A percentile compares a stretch with the other conserved stretches of the same genome.
These are phyloP conservation scores for Chinchilla lanigera DNA, from an alignment of 2,113 vertebrate species.

Conservation along the genomic window DNA sequence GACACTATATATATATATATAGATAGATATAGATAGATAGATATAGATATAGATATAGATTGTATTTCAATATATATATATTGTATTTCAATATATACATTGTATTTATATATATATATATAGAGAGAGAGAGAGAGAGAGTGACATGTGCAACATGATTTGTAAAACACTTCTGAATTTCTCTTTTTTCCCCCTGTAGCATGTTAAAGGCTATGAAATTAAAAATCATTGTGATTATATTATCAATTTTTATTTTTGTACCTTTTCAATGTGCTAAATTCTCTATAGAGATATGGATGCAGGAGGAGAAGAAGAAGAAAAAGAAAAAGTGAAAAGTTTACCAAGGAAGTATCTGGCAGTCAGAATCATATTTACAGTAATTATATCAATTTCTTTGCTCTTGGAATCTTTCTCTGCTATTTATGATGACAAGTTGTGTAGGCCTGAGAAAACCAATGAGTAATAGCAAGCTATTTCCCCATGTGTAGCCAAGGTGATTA, in stretches of 20 bases:
- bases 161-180: constrained; percentile 51
- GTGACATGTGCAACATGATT: constrained; percentile 36
- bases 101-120: constrained; percentile 47
- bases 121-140: not conserved
- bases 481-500: not conserved
- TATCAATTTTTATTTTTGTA: not conserved
- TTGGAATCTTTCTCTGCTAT: constrained; percentile 5
- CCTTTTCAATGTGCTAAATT: not conserved
- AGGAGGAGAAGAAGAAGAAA: not conserved
- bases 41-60: too few species aligned
- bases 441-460: constrained; percentile 18
- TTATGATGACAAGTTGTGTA: not conserved
- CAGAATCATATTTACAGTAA: constrained; percentile 38
- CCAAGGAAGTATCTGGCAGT: not conserved
- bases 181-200: constrained; percentile 47
- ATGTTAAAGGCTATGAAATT: constrained; percentile 46
- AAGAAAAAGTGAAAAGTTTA: constrained; percentile 20
- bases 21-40: too few species aligned
- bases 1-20: constrained; percentile 49
- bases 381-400: constrained; percentile 24
- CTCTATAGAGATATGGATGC: not conserved
- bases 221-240: constrained; percentile 31
- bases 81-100: too few species aligned
- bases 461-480: not conserved
- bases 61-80: too few species aligned